These are phyloP conservation scores for Conchocele bisecta DNA, from an alignment of 2,888 invertebrate genomes.

Conservation along the genomic window DNA sequence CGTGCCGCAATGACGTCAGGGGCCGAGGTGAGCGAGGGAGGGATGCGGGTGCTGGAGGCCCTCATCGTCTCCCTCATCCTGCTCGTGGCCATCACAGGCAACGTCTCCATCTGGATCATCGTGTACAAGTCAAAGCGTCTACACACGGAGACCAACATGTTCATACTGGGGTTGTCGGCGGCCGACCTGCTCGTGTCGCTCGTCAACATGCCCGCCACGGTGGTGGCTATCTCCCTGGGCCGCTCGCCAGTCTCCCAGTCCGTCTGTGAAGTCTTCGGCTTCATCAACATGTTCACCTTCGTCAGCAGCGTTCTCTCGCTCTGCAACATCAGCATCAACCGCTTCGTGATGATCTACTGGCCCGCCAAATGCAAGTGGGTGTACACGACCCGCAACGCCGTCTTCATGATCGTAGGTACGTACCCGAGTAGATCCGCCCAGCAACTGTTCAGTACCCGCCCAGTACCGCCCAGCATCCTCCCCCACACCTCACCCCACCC, in stretches of 20 bases:
- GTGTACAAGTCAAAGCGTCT: constrained; percentile 59
- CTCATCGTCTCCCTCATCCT: constrained; percentile 56
- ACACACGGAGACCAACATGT: constrained; percentile 64
- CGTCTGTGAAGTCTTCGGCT: constrained; percentile 70
- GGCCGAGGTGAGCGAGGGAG: no score
- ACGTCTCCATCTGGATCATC: constrained; percentile 70
- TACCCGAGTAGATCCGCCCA: no score
- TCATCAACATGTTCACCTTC: constrained; percentile 76
- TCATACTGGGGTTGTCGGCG: constrained; percentile 71
- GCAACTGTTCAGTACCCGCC: no score
- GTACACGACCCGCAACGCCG: constrained; percentile 68
- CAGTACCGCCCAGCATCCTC: no score
- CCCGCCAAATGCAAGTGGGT: constrained; percentile 63
- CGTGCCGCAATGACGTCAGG: no score
- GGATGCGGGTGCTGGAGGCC: constrained; percentile 52
- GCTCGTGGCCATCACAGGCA: constrained; percentile 62
- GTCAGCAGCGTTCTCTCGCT: constrained; percentile 78
- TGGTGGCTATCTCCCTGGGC: constrained; percentile 62
- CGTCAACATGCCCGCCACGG: constrained; percentile 75
- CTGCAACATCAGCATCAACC: constrained; percentile 78
- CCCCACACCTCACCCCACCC: no score
- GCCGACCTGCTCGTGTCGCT: constrained; percentile 75
- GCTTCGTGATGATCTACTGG: constrained; percentile 77
- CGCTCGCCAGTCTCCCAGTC: constrained; percentile 60
- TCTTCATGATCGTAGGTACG: constrained; percentile 70